These are phyloP conservation scores for Adelphocoris suturalis DNA, from an alignment of 2,888 invertebrate species.

Conservation along the genomic window DNA sequence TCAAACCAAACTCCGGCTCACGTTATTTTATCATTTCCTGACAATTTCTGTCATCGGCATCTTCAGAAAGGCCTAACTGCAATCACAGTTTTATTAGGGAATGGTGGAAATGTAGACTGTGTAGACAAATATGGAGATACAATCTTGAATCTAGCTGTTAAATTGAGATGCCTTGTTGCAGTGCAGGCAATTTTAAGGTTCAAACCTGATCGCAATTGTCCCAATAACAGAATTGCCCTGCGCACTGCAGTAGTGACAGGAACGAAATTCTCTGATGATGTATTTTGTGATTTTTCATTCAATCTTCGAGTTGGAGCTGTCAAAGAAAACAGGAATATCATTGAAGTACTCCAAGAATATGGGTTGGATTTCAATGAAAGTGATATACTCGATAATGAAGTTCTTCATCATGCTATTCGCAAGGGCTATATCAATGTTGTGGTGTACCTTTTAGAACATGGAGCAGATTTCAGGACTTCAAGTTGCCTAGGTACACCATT, in stretches of 20 bases:
- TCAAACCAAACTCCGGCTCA: conserved; percentile 47
- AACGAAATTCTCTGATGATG: conserved; percentile 45
- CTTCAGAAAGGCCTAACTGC: background rate
- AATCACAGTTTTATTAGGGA: conserved; percentile 1
- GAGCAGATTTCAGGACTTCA: conserved; percentile 38
- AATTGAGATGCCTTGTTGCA: conserved; percentile 28
- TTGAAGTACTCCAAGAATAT: conserved; percentile 43
- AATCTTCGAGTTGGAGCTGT: background rate
- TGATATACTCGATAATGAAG: conserved; percentile 10
- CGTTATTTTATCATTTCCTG: conserved; percentile 10
- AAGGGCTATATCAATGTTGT: conserved; percentile 41
- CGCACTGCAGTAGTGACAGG: conserved; percentile 27
- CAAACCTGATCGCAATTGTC: background rate
- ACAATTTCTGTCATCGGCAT: background rate
- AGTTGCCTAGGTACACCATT: conserved; percentile 38
- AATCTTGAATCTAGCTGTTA: conserved; percentile 40
- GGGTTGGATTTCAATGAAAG: conserved; percentile 41
- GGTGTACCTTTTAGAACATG: conserved; percentile 25
- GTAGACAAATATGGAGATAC: conserved; percentile 39
- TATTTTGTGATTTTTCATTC: conserved; percentile 25
- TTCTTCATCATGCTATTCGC: conserved; percentile 42
- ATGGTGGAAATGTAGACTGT: background rate
- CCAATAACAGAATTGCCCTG: background rate
- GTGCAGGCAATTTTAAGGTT: conserved; percentile 8
- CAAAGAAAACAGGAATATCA: conserved; percentile 25